These are phyloP conservation scores for Falco naumanni DNA, from an alignment of 2,797 vertebrate genomes.

Conservation along the genomic window DNA sequence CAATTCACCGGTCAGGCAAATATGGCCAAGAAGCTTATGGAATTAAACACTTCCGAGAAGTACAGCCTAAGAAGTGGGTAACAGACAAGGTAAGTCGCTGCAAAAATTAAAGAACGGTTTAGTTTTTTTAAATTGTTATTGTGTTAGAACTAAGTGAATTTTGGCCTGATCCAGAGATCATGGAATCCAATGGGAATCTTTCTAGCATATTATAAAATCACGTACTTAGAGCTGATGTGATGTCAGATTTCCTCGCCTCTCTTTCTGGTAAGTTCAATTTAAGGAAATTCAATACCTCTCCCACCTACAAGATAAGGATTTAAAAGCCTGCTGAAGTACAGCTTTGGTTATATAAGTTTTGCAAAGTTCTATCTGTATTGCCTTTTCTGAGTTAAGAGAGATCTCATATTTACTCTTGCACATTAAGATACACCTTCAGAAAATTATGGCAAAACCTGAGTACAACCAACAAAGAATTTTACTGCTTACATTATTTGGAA, in stretches of 20 bases:
- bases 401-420: not conserved
- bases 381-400: not conserved
- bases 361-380: not conserved
- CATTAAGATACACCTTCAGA: not conserved
- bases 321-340: not conserved
- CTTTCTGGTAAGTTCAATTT: not conserved
- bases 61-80: conserved; percentile 73
- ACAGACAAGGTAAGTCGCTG: conserved; percentile 78
- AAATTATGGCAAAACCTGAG: not conserved
- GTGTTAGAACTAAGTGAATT: not conserved
- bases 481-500: not conserved
- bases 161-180: not conserved
- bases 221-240: not conserved
- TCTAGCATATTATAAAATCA: not conserved
- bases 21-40: conserved; percentile 70
- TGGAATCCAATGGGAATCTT: not conserved
- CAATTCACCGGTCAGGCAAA: conserved; percentile 72
- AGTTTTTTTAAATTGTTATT: not conserved
- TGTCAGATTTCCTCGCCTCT: not conserved
- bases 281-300: not conserved
- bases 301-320: not conserved
- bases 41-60: conserved; percentile 78
- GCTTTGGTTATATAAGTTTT: not conserved
- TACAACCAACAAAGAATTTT: not conserved
- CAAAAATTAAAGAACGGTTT: not conserved